Conservation (phyloP, 1,140 invertebrate species). For the Zophobas atratus region DNA sequence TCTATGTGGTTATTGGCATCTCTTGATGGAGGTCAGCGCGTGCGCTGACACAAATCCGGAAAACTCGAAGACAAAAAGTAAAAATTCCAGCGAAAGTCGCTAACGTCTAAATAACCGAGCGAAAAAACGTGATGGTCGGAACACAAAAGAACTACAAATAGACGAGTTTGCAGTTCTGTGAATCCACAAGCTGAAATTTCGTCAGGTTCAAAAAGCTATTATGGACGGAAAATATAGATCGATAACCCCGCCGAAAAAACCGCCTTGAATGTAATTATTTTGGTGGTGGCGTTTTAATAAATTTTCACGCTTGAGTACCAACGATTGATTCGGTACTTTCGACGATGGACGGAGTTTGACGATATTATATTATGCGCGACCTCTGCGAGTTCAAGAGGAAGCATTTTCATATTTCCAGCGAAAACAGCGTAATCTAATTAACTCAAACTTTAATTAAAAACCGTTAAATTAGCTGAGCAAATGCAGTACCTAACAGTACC, state of each 20-base stretch:
- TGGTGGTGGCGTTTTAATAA: conserved; percentile 17
- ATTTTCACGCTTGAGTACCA: conserved; percentile 25
- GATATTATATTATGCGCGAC: not conserved
- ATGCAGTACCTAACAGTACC: conserved; percentile 39
- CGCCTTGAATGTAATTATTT: not conserved
- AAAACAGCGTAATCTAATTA: conserved; percentile 14
- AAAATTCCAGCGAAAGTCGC: not conserved
- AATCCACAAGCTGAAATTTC: conserved; percentile 6
- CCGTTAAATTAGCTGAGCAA: conserved; percentile 39
- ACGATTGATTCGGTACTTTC: not conserved
- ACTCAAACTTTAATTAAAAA: conserved; percentile 20
- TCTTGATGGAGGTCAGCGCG: no score
- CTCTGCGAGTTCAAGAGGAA: not conserved
- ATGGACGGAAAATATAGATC: conserved; percentile 3
- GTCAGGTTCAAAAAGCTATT: not conserved
- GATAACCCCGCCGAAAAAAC: conserved; percentile 13
- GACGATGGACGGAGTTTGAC: not conserved
- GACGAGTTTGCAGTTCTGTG: conserved; percentile 13
- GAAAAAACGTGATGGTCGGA: conserved; percentile 12
- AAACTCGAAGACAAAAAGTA: no score
- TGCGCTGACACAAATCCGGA: no score
- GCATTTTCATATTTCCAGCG: not conserved
- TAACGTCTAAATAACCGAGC: conserved; percentile 22
- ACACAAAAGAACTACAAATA: not conserved
- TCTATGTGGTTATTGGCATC: no score